Percentiles rank a stretch among this genome's conserved stretches.
Evolutionary conservation across 1,140 invertebrate genomes (phyloP).

Genomic region (Hylyphantes graminicola): DNA sequence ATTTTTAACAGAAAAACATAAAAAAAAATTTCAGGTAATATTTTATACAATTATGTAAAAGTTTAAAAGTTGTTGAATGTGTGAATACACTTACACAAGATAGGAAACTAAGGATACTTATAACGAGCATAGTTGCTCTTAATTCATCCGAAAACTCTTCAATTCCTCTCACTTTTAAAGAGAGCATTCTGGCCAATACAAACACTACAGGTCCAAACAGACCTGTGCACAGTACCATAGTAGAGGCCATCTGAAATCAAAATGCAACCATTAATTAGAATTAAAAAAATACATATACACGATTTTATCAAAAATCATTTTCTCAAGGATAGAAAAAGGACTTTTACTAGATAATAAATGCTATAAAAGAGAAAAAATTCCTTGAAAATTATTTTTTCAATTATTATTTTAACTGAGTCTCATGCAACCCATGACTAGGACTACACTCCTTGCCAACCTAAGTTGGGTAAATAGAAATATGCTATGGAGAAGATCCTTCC

Average conservation of each 20-base stretch:
- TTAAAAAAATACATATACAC: no score
- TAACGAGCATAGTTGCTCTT: conserved; percentile 82
- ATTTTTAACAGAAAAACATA: not conserved
- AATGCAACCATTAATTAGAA: not conserved
- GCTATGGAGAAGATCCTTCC: no score
- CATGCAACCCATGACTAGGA: no score
- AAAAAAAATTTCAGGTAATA: not conserved
- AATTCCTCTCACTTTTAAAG: conserved; percentile 69
- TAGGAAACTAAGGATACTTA: conserved; percentile 81
- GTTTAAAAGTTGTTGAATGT: conserved; percentile 2
- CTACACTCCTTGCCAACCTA: no score
- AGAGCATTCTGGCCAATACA: conserved; percentile 92
- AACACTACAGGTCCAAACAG: conserved; percentile 95
- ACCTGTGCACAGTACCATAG: conserved; percentile 81
- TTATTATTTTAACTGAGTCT: no score
- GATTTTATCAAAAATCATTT: no score
- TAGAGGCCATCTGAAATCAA: conserved; percentile 47
- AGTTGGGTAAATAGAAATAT: no score
- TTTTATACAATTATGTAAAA: not conserved
- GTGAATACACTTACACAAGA: conserved; percentile 79
- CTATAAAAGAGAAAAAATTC: no score
- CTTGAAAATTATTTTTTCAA: no score
- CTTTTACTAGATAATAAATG: no score
- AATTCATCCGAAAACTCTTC: conserved; percentile 72
- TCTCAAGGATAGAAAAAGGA: no score